Conservation (phyloP, 1,140 invertebrate genomes). For the Drosophila insularis region DNA sequence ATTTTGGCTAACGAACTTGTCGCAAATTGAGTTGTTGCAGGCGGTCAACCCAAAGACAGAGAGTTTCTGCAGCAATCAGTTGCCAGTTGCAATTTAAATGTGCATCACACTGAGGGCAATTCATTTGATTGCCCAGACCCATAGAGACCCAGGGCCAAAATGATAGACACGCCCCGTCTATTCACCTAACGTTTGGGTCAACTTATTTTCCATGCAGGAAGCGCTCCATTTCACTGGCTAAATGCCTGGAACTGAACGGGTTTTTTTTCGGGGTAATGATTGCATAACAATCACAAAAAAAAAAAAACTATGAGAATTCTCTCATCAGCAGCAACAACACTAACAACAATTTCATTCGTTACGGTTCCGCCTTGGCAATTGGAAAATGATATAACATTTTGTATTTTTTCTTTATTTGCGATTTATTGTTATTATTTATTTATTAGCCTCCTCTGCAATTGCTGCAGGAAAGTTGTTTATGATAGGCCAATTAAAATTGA, state of each 20-base stretch:
- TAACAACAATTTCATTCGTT: conserved; percentile 32
- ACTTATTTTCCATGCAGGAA: conserved; percentile 38
- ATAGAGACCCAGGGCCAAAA: background rate
- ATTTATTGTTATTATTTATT: conserved; percentile 31
- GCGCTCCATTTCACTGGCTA: conserved; percentile 45
- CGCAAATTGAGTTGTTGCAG: conserved; percentile 53
- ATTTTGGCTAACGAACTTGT: conserved; percentile 40
- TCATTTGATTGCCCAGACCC: conserved; percentile 60
- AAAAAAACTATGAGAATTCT: conserved; percentile 9
- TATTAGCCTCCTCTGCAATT: conserved; percentile 28
- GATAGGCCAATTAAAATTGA: conserved; percentile 47
- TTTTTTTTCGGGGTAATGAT: conserved; percentile 16
- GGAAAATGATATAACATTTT: conserved; percentile 46
- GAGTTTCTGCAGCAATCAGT: background rate
- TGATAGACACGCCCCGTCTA: too few relatives aligned
- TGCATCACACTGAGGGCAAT: conserved; percentile 60
- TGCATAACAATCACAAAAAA: conserved; percentile 54
- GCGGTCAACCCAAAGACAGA: background rate
- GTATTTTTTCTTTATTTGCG: conserved; percentile 20
- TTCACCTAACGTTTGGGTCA: background rate
- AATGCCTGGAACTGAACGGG: conserved; percentile 48
- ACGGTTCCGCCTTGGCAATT: conserved; percentile 32
- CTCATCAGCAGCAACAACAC: too few relatives aligned
- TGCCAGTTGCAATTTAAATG: conserved; percentile 62
- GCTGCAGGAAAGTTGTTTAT: conserved; percentile 30